Percentiles rank a stretch among this genome's conserved stretches.
phyloP scores from a whole-genome alignment of 2,113 vertebrate species.

The Crocuta crocuta region DNA sequence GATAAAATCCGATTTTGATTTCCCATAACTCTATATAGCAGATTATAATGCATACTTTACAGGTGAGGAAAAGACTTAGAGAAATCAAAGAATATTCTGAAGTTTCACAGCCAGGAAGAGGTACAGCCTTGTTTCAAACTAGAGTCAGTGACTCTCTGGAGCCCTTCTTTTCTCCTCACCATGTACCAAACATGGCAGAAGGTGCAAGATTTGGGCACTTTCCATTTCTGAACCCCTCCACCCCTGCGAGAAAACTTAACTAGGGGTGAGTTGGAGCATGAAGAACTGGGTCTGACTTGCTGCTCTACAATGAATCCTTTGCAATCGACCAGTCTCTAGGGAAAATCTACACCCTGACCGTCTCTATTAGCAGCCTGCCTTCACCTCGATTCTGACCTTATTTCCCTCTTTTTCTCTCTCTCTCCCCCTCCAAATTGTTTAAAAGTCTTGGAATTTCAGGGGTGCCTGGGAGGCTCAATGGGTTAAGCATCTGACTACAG shows the following conservation, averaged over 20 bases:
- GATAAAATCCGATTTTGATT: constrained; percentile 51
- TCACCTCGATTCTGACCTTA: background rate
- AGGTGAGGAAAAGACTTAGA: background rate
- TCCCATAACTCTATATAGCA: background rate
- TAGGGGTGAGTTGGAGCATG: background rate
- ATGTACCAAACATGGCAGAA: background rate
- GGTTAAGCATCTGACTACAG: too few relatives aligned
- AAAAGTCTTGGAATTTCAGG: background rate
- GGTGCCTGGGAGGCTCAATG: too few relatives aligned
- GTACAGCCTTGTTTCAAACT: background rate
- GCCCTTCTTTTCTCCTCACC: background rate
- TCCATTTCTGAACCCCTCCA: background rate
- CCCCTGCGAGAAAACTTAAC: background rate
- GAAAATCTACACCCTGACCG: background rate
- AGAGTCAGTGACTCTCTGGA: background rate
- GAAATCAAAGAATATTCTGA: constrained; percentile 22
- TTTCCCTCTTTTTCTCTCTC: background rate
- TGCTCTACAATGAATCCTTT: background rate
- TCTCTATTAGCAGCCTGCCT: background rate
- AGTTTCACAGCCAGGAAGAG: background rate
- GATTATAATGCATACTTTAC: background rate
- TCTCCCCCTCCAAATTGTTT: background rate
- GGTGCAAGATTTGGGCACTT: background rate
- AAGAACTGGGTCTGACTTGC: background rate
- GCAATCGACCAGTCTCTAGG: background rate